Evolutionary conservation across 2,888 invertebrate species (phyloP), one percentile per base, ranked within the genome.

Genomic region (Ellobium chinense): DNA sequence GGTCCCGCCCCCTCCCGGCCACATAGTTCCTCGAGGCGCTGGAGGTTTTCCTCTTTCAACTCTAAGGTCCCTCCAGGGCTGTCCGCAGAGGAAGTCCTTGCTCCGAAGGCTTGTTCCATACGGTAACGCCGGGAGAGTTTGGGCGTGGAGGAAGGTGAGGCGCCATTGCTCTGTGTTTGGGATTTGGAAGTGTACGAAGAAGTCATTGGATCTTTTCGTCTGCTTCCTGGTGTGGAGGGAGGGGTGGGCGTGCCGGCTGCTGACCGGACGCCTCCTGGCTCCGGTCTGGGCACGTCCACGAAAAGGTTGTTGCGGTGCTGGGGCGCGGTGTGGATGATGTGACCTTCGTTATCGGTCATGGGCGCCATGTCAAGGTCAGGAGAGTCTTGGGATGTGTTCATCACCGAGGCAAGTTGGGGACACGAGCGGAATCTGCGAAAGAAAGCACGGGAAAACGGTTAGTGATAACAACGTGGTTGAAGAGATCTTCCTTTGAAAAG

Each of bases 141-240:
- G 7, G 87, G 86, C 9, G 88, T 86, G 1, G 86, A 83, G 29
- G 83, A 80, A 0, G 87, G 88, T 4, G 87, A 87, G 0, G 78
- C 72, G 9, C 81, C 83, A 80, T 82, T 69, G 78, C 46, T 54
- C 27, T 73, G 82, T 5, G 84, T 83, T 24, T 85, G 83, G 9
- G 24, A 63, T 9, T 83, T 68, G 58, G 69, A 70, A 78, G 58
- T 54, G 63, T 12, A 60, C 2, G 36, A 85, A 82, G 68, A 86
- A 86, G 72, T 83, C 85, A 65, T 86, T 77, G 24, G 88, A 87
- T 39, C 84, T 70, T 87, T 88, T 24, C 86, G 81, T 14, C 87
- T 82, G 81, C 89, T 89, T 66, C 85, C 86, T 7, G 88, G 88
- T 2, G 89, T 87, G 4, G 89, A 89, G 0, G 89, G 89, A 0